Percentiles rank a stretch among this genome's conserved stretches.
Conservation (phyloP, 2,113 vertebrate species). For the Microcebus murinus region DNA sequence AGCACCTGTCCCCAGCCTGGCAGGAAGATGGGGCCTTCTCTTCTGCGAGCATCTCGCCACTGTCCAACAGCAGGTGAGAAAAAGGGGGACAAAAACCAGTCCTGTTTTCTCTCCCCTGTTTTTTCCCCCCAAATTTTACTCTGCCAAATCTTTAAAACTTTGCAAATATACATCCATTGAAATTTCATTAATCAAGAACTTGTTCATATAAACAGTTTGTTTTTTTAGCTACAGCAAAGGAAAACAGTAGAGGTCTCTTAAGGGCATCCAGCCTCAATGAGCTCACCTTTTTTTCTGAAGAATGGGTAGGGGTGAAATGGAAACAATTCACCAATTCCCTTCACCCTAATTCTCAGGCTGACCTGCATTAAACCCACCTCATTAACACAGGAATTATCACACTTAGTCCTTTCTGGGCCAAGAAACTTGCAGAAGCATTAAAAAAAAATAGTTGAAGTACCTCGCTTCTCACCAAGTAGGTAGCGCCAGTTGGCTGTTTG, state of each 20-base stretch:
- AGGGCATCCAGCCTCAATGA: background rate
- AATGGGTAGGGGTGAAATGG: background rate
- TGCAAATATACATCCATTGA: slow-evolving; percentile 59
- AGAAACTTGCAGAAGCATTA: slow-evolving; percentile 79
- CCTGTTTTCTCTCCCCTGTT: background rate
- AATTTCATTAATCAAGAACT: slow-evolving; percentile 65
- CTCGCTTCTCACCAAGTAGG: slow-evolving; percentile 27
- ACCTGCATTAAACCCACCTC: slow-evolving; percentile 51
- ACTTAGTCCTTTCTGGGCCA: slow-evolving; percentile 42
- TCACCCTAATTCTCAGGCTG: slow-evolving; percentile 1
- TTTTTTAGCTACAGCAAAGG: slow-evolving; percentile 58
- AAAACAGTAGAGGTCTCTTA: slow-evolving; percentile 42
- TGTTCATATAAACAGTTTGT: slow-evolving; percentile 54
- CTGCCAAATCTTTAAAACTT: slow-evolving; percentile 82
- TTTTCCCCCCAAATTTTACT: slow-evolving; percentile 57
- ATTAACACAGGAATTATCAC: background rate
- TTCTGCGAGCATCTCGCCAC: background rate
- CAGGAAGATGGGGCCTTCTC: background rate
- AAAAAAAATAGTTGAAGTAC: background rate
- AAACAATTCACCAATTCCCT: background rate
- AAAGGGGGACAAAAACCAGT: background rate
- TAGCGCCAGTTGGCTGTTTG: slow-evolving; percentile 47
- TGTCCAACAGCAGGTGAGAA: slow-evolving; percentile 42
- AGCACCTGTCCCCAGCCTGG: background rate
- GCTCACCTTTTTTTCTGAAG: background rate